phyloP scores from a whole-genome alignment of 1,140 invertebrate genomes.

The Bombus fervidus region DNA sequence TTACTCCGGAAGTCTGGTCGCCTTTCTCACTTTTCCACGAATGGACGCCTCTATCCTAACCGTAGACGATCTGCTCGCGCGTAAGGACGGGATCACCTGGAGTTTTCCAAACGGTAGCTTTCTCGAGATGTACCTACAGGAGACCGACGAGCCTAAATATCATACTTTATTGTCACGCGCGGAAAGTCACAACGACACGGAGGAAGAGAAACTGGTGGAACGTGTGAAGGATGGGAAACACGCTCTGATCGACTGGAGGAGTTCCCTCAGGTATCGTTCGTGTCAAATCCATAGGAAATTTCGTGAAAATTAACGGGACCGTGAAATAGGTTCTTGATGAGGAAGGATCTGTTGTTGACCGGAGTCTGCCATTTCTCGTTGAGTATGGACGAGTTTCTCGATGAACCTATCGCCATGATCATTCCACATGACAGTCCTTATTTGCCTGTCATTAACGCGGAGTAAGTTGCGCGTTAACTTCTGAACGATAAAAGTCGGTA shows the following conservation, averaged over 20 bases:
- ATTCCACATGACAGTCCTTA: slow-evolving; percentile 89
- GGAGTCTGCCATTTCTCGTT: slow-evolving; percentile 88
- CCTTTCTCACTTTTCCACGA: slow-evolving; percentile 95
- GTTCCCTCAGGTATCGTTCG: slow-evolving; percentile 84
- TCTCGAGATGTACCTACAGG: slow-evolving; percentile 87
- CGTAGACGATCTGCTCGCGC: slow-evolving; percentile 87
- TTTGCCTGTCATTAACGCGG: slow-evolving; percentile 84
- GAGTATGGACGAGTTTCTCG: slow-evolving; percentile 89
- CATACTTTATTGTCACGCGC: slow-evolving; percentile 82
- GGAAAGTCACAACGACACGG: slow-evolving; percentile 74
- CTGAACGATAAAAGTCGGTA: not conserved
- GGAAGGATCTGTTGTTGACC: slow-evolving; percentile 83
- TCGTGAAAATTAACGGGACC: slow-evolving; percentile 61
- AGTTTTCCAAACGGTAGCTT: slow-evolving; percentile 88
- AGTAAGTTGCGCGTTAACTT: slow-evolving; percentile 80
- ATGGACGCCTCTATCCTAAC: slow-evolving; percentile 90
- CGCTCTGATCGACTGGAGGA: slow-evolving; percentile 91
- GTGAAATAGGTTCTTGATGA: slow-evolving; percentile 84
- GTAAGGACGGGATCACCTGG: slow-evolving; percentile 87
- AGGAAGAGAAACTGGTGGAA: slow-evolving; percentile 82
- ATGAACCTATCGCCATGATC: slow-evolving; percentile 90
- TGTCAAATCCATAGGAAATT: not conserved
- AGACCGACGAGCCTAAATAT: slow-evolving; percentile 83
- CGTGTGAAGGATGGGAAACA: slow-evolving; percentile 86
- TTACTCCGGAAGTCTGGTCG: slow-evolving; percentile 96